Evolutionary conservation across 2,113 vertebrate species (phyloP).

Genomic region (Gambusia holbrooki): DNA sequence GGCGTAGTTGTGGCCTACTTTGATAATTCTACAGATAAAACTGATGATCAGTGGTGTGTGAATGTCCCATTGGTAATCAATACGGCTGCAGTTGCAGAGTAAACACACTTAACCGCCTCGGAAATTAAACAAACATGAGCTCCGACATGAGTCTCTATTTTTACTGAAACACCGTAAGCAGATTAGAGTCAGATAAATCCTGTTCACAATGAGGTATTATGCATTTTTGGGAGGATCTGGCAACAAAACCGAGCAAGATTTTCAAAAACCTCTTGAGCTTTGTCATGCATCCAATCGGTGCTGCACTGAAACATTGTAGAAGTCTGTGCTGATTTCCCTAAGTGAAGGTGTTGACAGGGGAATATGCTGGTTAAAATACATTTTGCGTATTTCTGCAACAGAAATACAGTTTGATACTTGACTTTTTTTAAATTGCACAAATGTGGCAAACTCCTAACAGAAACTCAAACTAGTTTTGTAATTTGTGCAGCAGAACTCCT

Average conservation of each 20-base stretch:
- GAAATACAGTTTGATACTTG: no score
- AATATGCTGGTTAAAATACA: not conserved
- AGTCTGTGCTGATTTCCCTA: not conserved
- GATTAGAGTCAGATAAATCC: conserved; percentile 55
- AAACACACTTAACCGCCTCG: conserved; percentile 19
- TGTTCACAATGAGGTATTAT: conserved; percentile 25
- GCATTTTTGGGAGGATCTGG: conserved; percentile 5
- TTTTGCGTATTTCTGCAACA: no score
- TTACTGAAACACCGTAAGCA: conserved; percentile 26
- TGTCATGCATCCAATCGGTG: conserved; percentile 1
- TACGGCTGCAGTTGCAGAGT: conserved; percentile 17
- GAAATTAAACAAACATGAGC: not conserved
- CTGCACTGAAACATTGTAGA: not conserved
- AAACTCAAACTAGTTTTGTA: conserved; percentile 1
- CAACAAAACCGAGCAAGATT: not conserved
- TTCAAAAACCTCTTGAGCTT: not conserved
- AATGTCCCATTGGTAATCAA: conserved; percentile 37
- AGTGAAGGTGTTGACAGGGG: not conserved
- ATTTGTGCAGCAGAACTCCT: not conserved
- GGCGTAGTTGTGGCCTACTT: conserved; percentile 23
- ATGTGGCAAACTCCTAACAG: not conserved
- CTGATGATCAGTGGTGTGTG: not conserved
- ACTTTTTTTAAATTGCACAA: no score
- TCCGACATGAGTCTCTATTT: conserved; percentile 3
- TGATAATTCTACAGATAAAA: not conserved